A percentile compares a stretch with the other conserved stretches of the same genome.
phyloP scores from a whole-genome alignment of 2,113 vertebrate species.

The Ceyx cyanopectus region DNA sequence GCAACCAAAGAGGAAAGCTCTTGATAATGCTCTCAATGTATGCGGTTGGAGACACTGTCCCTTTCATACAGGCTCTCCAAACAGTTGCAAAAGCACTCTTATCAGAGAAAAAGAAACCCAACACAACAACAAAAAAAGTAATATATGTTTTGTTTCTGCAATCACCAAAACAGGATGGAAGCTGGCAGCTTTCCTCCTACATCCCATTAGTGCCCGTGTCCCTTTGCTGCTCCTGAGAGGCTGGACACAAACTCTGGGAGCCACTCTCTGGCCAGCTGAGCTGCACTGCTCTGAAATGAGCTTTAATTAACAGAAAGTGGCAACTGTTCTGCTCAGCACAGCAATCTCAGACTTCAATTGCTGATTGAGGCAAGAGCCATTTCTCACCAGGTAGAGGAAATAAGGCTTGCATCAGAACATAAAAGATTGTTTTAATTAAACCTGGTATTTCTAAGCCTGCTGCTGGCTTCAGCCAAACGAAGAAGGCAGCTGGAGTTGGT shows the following conservation, averaged over 20 bases:
- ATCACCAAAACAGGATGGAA: background rate
- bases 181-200: background rate
- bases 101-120: background rate
- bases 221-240: background rate
- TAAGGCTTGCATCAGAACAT: slow-evolving; percentile 53
- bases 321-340: slow-evolving; percentile 18
- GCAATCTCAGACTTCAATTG: slow-evolving; percentile 61
- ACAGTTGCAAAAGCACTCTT: background rate
- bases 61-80: background rate
- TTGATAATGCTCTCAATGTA: background rate
- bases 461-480: background rate
- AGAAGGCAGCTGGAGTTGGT: background rate
- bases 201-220: accelerated
- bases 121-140: background rate
- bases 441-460: slow-evolving; percentile 48
- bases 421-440: slow-evolving; percentile 78
- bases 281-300: background rate
- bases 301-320: slow-evolving; percentile 68
- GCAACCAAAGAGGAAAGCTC: background rate
- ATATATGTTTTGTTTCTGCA: background rate
- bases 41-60: background rate
- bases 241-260: background rate
- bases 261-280: accelerated
- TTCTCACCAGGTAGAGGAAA: slow-evolving; percentile 74
- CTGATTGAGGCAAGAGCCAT: slow-evolving; percentile 66